phyloP scores from a whole-genome alignment of 2,888 invertebrate genomes.

The Dicyrtomina minuta region DNA sequence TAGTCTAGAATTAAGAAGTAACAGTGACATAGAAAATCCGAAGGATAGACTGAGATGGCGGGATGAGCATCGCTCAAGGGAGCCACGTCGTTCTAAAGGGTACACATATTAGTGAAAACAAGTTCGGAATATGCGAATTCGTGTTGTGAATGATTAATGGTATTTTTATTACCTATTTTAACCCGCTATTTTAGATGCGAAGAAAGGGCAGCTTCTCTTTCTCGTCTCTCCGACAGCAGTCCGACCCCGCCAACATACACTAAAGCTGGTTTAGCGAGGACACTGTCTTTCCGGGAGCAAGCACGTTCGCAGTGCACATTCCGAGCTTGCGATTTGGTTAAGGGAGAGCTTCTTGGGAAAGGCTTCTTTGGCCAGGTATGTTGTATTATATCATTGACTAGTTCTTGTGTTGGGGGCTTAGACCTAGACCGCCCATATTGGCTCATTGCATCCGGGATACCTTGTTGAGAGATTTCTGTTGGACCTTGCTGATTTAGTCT shows the following conservation, averaged over 20 bases:
- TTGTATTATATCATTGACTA: no score
- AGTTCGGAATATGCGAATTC: background rate
- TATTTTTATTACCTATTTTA: no score
- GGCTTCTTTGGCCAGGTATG: slow-evolving; percentile 84
- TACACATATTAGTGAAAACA: slow-evolving; percentile 31
- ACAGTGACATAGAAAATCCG: slow-evolving; percentile 46
- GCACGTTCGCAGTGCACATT: slow-evolving; percentile 74
- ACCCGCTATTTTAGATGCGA: slow-evolving; percentile 45
- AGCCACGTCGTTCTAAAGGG: slow-evolving; percentile 49
- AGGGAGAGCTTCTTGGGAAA: slow-evolving; percentile 82
- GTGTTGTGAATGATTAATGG: no score
- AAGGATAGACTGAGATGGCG: slow-evolving; percentile 50
- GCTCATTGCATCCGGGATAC: no score
- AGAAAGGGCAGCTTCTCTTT: slow-evolving; percentile 52
- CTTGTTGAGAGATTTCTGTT: no score
- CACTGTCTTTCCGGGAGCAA: slow-evolving; percentile 81
- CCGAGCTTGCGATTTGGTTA: slow-evolving; percentile 83
- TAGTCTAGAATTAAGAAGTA: slow-evolving; percentile 50
- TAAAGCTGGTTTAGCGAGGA: slow-evolving; percentile 70
- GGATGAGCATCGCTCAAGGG: slow-evolving; percentile 50
- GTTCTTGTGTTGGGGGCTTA: no score
- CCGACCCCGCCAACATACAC: slow-evolving; percentile 50
- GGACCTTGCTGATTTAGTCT: no score
- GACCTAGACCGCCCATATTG: no score
- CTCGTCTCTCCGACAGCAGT: slow-evolving; percentile 58